Percentiles rank a stretch among this genome's conserved stretches.
Conservation (phyloP, 2,888 invertebrate genomes). For the Metallyticus violacea region DNA sequence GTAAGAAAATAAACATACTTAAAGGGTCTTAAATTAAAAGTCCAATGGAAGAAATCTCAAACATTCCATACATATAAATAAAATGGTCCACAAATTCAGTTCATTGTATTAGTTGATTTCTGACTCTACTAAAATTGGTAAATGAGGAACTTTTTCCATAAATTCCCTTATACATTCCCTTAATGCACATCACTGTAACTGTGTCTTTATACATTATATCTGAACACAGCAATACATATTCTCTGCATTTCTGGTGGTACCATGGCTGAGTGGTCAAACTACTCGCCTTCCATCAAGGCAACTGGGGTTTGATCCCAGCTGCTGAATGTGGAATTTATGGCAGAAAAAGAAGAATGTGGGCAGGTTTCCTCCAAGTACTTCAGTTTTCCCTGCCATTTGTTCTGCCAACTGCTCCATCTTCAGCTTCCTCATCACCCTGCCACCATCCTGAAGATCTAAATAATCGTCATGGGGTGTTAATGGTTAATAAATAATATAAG, state of each 20-base stretch:
- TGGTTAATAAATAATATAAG: too few relatives aligned
- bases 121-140: background rate
- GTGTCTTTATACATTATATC: background rate
- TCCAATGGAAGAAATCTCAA: background rate
- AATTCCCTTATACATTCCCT: background rate
- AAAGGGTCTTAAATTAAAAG: background rate
- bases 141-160: background rate
- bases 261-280: background rate
- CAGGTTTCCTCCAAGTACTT: background rate
- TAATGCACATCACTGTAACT: background rate
- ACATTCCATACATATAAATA: conserved; percentile 7
- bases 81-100: conserved; percentile 23
- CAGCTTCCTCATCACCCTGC: background rate
- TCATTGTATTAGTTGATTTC: background rate
- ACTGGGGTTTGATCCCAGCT: too few relatives aligned
- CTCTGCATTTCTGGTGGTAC: background rate
- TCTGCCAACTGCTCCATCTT: background rate
- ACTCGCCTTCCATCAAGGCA: background rate
- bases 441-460: background rate
- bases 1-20: background rate
- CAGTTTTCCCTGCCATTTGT: background rate
- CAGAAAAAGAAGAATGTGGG: background rate
- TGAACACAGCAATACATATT: background rate
- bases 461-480: too few relatives aligned
- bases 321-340: background rate